These are phyloP conservation scores for Ivindomyrus marchei DNA, from an alignment of 2,113 vertebrate species.

Conservation along the genomic window DNA sequence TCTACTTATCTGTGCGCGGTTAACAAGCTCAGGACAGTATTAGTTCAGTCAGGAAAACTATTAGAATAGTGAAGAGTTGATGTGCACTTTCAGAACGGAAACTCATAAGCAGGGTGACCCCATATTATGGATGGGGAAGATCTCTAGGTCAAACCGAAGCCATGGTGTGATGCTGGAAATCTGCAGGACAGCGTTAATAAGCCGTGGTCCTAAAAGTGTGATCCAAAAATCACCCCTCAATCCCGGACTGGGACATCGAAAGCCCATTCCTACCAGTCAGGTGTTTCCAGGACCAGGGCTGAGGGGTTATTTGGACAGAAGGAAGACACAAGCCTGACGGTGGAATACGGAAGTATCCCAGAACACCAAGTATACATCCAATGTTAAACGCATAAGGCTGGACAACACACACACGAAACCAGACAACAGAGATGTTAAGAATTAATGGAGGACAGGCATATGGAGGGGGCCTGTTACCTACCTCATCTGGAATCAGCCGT, in stretches of 20 bases:
- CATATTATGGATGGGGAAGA: background rate
- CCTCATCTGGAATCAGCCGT: conserved; percentile 87
- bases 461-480: conserved; percentile 56
- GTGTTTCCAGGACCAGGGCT: background rate
- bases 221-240: background rate
- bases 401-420: conserved; percentile 8
- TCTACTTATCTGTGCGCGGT: background rate
- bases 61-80: background rate
- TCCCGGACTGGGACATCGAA: background rate
- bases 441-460: conserved; percentile 11
- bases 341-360: background rate
- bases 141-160: background rate
- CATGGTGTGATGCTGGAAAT: background rate
- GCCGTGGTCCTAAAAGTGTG: background rate
- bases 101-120: background rate
- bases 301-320: background rate
- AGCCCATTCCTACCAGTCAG: background rate
- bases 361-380: background rate
- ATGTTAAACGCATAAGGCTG: background rate
- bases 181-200: background rate
- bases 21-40: background rate
- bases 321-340: too few relatives aligned
- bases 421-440: background rate
- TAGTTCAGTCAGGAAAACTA: background rate
- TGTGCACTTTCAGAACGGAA: background rate